Conservation (phyloP, 1,140 invertebrate genomes). For the Drosophila kepulauana region DNA sequence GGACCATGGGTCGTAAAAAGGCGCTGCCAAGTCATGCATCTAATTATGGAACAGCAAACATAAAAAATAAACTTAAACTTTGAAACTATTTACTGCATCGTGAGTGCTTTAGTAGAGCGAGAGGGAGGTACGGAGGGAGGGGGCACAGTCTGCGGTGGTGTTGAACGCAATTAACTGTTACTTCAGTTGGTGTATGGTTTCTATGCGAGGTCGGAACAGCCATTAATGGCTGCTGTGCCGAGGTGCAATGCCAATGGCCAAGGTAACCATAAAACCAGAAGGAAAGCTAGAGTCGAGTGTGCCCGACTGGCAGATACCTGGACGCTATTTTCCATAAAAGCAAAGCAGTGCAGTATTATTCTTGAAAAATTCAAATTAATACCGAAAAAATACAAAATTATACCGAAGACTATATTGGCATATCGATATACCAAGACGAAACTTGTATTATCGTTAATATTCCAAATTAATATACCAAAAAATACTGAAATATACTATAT, state of each 20-base stretch:
- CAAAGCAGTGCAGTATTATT: too few species aligned
- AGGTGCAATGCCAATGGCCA: slow-evolving; percentile 47
- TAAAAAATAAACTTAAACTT: slow-evolving; percentile 53
- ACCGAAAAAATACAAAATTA: too few species aligned
- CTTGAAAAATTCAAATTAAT: too few species aligned
- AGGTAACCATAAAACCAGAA: slow-evolving; percentile 25
- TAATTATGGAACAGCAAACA: slow-evolving; percentile 68
- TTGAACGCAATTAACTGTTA: slow-evolving; percentile 73
- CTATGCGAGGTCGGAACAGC: slow-evolving; percentile 41
- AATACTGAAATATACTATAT: too few species aligned
- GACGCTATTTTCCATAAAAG: too few species aligned
- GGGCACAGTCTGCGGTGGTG: slow-evolving; percentile 32
- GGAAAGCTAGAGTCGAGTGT: too few species aligned
- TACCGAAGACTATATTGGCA: too few species aligned
- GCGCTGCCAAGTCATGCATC: slow-evolving; percentile 77
- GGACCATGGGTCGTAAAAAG: slow-evolving; percentile 44
- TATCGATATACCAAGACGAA: too few species aligned
- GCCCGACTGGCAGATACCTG: too few species aligned
- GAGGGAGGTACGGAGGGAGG: not conserved
- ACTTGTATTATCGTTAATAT: too few species aligned
- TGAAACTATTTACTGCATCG: slow-evolving; percentile 55
- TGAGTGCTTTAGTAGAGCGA: slow-evolving; percentile 27
- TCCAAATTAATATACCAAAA: too few species aligned
- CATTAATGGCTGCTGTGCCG: slow-evolving; percentile 28
- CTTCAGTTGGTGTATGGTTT: slow-evolving; percentile 59